phyloP scores from a whole-genome alignment of 2,113 vertebrate genomes.

The Misgurnus mizolepis region DNA sequence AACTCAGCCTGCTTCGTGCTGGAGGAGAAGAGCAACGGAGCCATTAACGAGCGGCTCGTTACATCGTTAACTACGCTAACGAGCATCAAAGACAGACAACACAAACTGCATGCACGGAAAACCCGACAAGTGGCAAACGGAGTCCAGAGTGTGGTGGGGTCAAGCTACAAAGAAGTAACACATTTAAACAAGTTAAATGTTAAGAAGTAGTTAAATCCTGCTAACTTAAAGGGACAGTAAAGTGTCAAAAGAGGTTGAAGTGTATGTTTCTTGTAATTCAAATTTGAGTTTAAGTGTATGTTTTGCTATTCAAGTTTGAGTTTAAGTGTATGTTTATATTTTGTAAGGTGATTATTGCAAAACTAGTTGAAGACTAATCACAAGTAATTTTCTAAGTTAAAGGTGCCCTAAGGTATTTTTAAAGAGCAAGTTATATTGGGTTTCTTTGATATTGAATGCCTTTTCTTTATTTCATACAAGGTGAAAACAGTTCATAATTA shows the following conservation, averaged over 20 bases:
- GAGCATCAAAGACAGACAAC: background rate
- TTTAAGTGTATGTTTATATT: background rate
- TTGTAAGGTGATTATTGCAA: background rate
- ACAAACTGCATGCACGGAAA: background rate
- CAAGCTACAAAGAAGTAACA: no score
- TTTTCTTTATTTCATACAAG: background rate
- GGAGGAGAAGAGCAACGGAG: background rate
- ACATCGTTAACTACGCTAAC: background rate
- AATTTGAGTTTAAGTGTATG: background rate
- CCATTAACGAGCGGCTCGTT: background rate
- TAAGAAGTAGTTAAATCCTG: background rate
- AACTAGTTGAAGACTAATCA: background rate
- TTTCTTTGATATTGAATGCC: background rate
- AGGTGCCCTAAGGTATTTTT: constrained; percentile 1
- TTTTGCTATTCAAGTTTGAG: background rate
- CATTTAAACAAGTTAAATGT: constrained; percentile 1
- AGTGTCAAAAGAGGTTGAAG: background rate
- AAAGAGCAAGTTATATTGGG: background rate
- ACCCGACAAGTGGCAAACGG: no score
- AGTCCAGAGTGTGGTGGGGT: no score
- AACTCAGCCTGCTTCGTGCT: constrained; percentile 4
- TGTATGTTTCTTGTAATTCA: background rate
- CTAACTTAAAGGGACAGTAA: background rate
- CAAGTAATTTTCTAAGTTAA: constrained; percentile 5
- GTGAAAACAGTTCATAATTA: constrained; percentile 9